These are phyloP conservation scores for Euwallacea similis DNA, from an alignment of 1,140 invertebrate genomes.

Conservation along the genomic window DNA sequence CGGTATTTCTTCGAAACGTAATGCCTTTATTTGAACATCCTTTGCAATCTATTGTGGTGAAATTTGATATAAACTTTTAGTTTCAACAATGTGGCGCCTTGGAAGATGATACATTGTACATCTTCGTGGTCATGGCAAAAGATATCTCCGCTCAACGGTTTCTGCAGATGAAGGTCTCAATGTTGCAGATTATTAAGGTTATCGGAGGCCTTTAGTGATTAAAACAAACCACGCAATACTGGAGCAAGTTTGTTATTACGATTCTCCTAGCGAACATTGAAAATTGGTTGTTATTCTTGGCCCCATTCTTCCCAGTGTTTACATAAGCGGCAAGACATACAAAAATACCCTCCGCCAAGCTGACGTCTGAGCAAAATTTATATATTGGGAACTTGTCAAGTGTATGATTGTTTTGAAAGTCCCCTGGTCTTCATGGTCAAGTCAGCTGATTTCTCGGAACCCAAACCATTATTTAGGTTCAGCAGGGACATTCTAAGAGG, in stretches of 20 bases:
- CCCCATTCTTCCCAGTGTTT: not conserved
- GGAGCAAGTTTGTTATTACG: too few relatives aligned
- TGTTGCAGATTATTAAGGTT: not conserved
- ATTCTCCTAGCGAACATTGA: too few relatives aligned
- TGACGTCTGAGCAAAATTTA: constrained; percentile 14
- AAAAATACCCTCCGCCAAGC: constrained; percentile 2
- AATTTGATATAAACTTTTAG: constrained; percentile 8
- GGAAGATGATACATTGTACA: not conserved
- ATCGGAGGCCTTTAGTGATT: not conserved
- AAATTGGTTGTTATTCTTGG: too few relatives aligned
- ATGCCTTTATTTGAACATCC: constrained; percentile 19
- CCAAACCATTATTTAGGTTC: constrained; percentile 18
- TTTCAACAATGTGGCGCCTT: not conserved
- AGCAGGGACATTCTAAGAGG: not conserved
- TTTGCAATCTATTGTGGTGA: constrained; percentile 16
- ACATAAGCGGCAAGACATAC: constrained; percentile 5
- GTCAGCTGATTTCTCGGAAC: constrained; percentile 31
- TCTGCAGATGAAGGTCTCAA: not conserved
- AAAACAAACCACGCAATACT: not conserved
- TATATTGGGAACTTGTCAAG: constrained; percentile 33
- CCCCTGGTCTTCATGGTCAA: constrained; percentile 18
- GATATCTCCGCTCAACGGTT: too few relatives aligned
- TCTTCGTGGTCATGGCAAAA: not conserved
- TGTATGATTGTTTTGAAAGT: constrained; percentile 30
- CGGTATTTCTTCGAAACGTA: constrained; percentile 1